A percentile compares a stretch with the other conserved stretches of the same genome.
Evolutionary conservation across 1,140 invertebrate species (phyloP).

Genomic region (Saccostrea echinata): DNA sequence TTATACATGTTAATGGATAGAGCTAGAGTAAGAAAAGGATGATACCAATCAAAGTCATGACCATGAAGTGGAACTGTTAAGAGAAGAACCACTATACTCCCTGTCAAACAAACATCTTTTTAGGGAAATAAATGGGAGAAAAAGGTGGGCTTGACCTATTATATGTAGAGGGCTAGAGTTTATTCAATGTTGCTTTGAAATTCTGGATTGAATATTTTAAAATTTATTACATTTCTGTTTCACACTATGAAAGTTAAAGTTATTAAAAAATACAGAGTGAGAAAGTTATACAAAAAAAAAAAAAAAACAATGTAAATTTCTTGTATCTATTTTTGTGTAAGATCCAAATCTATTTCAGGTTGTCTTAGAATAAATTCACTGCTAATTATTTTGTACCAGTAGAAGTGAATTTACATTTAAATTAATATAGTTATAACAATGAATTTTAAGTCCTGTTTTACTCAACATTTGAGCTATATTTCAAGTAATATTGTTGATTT

Average conservation of each 20-base stretch:
- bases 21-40: neutral
- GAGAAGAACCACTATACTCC: neutral
- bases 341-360: too few species aligned
- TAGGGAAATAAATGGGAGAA: slow-evolving; percentile 8
- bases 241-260: neutral
- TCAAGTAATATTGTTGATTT: too few species aligned
- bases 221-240: neutral
- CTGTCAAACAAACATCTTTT: neutral
- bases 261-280: neutral
- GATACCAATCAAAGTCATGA: slow-evolving; percentile 15
- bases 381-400: too few species aligned
- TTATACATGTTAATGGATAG: slow-evolving; percentile 3
- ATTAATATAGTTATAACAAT: too few species aligned
- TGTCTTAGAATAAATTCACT: too few species aligned
- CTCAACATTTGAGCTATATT: too few species aligned
- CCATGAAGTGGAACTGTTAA: slow-evolving; percentile 11
- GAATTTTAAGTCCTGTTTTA: too few species aligned
- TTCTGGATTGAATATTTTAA: neutral
- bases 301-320: neutral
- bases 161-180: neutral
- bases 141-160: slow-evolving; percentile 31
- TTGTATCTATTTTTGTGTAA: too few species aligned
- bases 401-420: too few species aligned
- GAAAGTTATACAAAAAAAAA: neutral
- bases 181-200: slow-evolving; percentile 13